Percentiles rank a stretch among this genome's conserved stretches.
These are phyloP conservation scores for Thecophora atra DNA, from an alignment of 2,888 invertebrate species.

Conservation along the genomic window DNA sequence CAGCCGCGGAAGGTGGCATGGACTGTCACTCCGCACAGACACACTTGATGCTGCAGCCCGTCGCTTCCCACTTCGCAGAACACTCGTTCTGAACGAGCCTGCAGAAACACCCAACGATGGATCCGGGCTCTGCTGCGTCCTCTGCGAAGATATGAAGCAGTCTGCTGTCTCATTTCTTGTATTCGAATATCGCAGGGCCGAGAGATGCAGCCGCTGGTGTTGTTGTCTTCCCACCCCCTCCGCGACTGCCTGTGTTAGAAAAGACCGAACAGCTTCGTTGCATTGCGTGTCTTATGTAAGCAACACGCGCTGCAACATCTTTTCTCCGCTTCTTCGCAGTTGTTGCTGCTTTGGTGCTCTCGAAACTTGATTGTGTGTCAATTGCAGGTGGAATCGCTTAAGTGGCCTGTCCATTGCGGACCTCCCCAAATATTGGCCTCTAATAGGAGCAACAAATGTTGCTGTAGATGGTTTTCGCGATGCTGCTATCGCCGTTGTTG, in stretches of 20 bases:
- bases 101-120: not conserved
- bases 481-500: constrained; percentile 3
- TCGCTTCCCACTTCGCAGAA: constrained; percentile 1
- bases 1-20: constrained; percentile 43
- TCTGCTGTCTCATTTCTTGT: not conserved
- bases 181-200: not conserved
- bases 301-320: constrained; percentile 32
- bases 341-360: constrained; percentile 30
- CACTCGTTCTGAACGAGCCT: not conserved
- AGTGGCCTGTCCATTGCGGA: constrained; percentile 49
- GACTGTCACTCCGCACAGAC: constrained; percentile 46
- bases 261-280: not conserved
- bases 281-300: constrained; percentile 32
- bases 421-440: constrained; percentile 42
- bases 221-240: not conserved
- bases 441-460: not conserved
- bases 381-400: constrained; percentile 51
- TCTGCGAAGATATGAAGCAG: not conserved
- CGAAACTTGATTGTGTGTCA: constrained; percentile 47
- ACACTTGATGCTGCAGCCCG: not conserved
- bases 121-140: not conserved
- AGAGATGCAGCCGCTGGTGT: not conserved
- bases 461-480: not conserved
- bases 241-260: not conserved
- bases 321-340: not conserved